phyloP scores from a whole-genome alignment of 1,140 invertebrate species.

The Calliopsis andreniformis region DNA sequence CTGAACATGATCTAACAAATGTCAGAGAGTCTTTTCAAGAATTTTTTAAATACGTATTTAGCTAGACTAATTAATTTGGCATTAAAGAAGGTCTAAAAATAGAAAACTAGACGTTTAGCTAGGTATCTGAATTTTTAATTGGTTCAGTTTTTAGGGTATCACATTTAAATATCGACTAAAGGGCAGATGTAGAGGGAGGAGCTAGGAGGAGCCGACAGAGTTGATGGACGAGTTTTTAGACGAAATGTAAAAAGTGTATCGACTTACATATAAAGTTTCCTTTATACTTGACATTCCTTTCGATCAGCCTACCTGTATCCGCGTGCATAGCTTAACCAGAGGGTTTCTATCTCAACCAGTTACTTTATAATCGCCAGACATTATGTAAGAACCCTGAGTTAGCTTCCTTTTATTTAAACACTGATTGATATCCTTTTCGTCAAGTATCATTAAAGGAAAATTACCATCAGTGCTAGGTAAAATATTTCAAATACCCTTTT shows the following conservation, averaged over 20 bases:
- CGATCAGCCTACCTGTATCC: slow-evolving; percentile 20
- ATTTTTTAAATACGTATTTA: too few relatives aligned
- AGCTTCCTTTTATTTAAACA: slow-evolving; percentile 3
- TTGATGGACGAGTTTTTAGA: slow-evolving; percentile 22
- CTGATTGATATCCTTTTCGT: too few relatives aligned
- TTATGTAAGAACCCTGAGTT: not conserved
- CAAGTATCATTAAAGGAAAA: too few relatives aligned
- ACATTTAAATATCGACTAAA: not conserved
- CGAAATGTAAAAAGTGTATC: slow-evolving; percentile 36
- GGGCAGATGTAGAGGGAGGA: not conserved
- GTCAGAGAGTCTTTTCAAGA: too few relatives aligned
- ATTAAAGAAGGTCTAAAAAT: too few relatives aligned
- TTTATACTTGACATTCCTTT: slow-evolving; percentile 52
- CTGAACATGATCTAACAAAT: too few relatives aligned
- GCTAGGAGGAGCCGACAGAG: not conserved
- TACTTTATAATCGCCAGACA: slow-evolving; percentile 10
- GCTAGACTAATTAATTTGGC: too few relatives aligned
- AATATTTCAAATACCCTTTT: too few relatives aligned
- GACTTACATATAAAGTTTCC: slow-evolving; percentile 41
- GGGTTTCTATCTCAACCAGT: slow-evolving; percentile 24
- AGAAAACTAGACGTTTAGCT: too few relatives aligned
- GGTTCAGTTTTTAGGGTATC: too few relatives aligned
- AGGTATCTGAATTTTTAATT: too few relatives aligned
- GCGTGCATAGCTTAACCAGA: not conserved
- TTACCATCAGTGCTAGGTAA: too few relatives aligned